A percentile compares a stretch with the other conserved stretches of the same genome.
These are phyloP conservation scores for Triplophysa yarkandensis DNA, from an alignment of 2,797 vertebrate species.

Conservation along the genomic window DNA sequence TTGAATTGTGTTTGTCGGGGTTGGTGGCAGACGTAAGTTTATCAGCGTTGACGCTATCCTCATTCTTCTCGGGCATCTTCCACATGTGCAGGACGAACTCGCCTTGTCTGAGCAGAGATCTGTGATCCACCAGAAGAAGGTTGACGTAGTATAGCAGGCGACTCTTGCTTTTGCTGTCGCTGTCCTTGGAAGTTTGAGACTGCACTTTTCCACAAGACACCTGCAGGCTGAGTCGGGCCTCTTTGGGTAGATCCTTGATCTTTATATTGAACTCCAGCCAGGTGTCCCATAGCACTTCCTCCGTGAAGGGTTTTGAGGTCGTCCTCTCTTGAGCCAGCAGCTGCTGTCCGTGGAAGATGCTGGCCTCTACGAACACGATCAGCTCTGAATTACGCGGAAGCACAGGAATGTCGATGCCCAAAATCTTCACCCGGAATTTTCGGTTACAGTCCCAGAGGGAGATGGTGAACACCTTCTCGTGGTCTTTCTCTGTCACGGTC, in stretches of 20 bases:
- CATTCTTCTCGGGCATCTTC: slow-evolving; percentile 93
- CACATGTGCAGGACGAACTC: slow-evolving; percentile 98
- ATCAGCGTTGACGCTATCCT: slow-evolving; percentile 95
- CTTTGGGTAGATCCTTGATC: slow-evolving; percentile 95
- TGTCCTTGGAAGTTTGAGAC: slow-evolving; percentile 78
- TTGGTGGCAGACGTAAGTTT: slow-evolving; percentile 98
- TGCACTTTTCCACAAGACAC: slow-evolving; percentile 89
- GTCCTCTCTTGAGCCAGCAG: slow-evolving; percentile 91
- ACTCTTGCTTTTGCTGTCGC: slow-evolving; percentile 84
- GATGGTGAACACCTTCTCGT: slow-evolving; percentile 93
- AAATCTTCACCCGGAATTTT: slow-evolving; percentile 92
- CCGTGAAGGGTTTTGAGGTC: slow-evolving; percentile 86
- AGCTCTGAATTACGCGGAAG: slow-evolving; percentile 89
- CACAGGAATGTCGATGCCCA: slow-evolving; percentile 91
- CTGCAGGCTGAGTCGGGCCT: slow-evolving; percentile 92
- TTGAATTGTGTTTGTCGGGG: slow-evolving; percentile 91
- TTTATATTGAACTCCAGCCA: slow-evolving; percentile 97
- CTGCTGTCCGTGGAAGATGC: slow-evolving; percentile 95
- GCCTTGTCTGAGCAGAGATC: slow-evolving; percentile 91
- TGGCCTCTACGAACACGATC: slow-evolving; percentile 92
- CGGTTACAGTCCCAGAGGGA: slow-evolving; percentile 97
- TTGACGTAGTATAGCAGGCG: slow-evolving; percentile 97
- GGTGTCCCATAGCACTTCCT: slow-evolving; percentile 94
- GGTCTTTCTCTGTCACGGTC: slow-evolving; percentile 93
- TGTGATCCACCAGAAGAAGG: slow-evolving; percentile 92